A percentile compares a stretch with the other conserved stretches of the same genome.
Conservation (phyloP, 2,113 vertebrate genomes). For the Lycaon pictus region DNA sequence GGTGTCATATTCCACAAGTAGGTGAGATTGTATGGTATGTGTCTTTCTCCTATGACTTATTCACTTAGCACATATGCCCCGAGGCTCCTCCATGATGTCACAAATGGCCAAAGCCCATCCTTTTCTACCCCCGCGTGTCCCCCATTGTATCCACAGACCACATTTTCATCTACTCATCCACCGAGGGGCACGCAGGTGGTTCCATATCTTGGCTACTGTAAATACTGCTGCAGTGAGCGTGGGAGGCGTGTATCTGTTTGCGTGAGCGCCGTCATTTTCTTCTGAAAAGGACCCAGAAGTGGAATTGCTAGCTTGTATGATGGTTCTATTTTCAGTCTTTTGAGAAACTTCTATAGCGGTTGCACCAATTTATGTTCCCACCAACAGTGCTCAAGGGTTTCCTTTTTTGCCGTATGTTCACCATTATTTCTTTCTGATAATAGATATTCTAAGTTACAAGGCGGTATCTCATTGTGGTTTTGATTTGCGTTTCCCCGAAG, state of each 20-base stretch:
- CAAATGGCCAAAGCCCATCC: background rate
- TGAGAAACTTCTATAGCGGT: background rate
- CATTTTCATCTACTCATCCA: background rate
- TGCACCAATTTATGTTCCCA: background rate
- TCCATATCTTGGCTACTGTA: background rate
- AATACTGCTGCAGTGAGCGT: background rate
- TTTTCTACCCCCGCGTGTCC: background rate
- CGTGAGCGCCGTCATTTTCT: background rate
- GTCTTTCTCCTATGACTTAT: background rate
- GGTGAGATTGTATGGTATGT: background rate
- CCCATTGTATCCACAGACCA: too few relatives aligned
- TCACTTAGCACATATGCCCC: background rate
- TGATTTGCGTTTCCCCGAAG: background rate
- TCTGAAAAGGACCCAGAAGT: background rate
- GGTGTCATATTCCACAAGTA: background rate
- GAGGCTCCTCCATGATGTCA: background rate
- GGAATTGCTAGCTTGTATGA: background rate
- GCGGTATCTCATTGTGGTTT: background rate
- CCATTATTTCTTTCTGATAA: background rate
- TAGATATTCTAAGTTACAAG: background rate
- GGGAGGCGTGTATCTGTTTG: background rate
- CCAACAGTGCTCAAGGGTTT: background rate
- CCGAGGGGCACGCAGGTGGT: background rate
- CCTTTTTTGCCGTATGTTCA: background rate
- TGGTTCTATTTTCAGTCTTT: background rate